phyloP scores from a whole-genome alignment of 2,797 vertebrate genomes.

The Scyliorhinus canicula region DNA sequence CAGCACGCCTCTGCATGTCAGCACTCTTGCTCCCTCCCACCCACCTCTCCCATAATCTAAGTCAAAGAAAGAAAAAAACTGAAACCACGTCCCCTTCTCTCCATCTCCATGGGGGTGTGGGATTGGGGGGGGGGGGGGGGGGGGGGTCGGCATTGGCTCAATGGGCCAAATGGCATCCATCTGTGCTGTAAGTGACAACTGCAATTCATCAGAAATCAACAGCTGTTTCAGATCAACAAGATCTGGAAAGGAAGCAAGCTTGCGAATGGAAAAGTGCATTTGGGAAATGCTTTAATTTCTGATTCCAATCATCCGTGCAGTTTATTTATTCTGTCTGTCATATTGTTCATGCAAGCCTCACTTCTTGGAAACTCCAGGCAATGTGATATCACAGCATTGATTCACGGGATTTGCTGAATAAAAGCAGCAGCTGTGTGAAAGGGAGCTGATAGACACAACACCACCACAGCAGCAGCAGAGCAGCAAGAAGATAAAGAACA shows the following conservation, averaged over 20 bases:
- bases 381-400: not conserved
- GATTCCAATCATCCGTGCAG: no score
- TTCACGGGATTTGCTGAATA: not conserved
- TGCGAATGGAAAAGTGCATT: no score
- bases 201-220: not conserved
- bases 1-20: no score
- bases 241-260: no score
- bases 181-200: no score
- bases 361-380: not conserved
- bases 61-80: no score
- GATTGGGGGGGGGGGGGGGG: fast-evolving
- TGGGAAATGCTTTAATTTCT: no score
- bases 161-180: no score
- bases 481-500: not conserved
- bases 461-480: not conserved
- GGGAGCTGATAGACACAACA: not conserved
- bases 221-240: not conserved
- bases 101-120: not conserved
- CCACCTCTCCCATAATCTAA: no score
- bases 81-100: no score
- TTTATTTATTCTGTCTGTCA: not conserved
- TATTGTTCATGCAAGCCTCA: not conserved
- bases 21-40: no score
- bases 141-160: no score
- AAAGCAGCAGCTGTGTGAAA: not conserved